Evolutionary conservation across 2,888 invertebrate species (phyloP).

Genomic region (Poecilus cupreus): DNA sequence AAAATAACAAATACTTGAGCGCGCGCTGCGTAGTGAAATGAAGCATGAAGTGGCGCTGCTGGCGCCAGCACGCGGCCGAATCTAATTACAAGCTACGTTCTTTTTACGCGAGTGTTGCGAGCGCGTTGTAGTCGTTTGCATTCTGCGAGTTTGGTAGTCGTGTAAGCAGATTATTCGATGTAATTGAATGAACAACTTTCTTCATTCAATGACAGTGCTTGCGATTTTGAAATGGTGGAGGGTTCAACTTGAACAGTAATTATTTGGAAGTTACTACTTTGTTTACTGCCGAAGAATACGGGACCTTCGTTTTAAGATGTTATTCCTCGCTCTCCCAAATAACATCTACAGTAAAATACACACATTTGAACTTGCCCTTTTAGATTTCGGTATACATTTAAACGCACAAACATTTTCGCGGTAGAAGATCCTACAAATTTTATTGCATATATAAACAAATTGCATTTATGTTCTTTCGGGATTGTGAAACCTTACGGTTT

Average conservation of each 20-base stretch:
- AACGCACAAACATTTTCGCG: no score
- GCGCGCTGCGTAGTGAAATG: not conserved
- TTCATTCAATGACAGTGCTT: not conserved
- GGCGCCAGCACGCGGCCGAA: constrained; percentile 9
- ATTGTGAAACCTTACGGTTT: no score
- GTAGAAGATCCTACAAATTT: no score
- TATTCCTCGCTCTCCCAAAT: no score
- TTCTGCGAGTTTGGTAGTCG: constrained; percentile 1
- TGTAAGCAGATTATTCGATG: constrained; percentile 36
- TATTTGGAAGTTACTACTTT: constrained; percentile 20
- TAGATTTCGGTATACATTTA: no score
- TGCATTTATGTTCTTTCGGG: no score
- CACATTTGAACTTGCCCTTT: no score
- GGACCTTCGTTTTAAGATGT: not conserved
- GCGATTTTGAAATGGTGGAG: not conserved
- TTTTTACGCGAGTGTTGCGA: not conserved
- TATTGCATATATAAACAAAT: no score
- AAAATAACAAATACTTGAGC: constrained; percentile 38
- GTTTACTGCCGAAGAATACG: not conserved
- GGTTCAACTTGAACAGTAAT: not conserved
- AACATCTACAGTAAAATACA: no score
- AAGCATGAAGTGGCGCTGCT: constrained; percentile 11
- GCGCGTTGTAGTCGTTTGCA: constrained; percentile 8
- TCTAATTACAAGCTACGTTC: constrained; percentile 38
- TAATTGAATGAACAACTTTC: constrained; percentile 41